phyloP scores from a whole-genome alignment of 2,888 invertebrate genomes.

The Coelinius sp. region DNA sequence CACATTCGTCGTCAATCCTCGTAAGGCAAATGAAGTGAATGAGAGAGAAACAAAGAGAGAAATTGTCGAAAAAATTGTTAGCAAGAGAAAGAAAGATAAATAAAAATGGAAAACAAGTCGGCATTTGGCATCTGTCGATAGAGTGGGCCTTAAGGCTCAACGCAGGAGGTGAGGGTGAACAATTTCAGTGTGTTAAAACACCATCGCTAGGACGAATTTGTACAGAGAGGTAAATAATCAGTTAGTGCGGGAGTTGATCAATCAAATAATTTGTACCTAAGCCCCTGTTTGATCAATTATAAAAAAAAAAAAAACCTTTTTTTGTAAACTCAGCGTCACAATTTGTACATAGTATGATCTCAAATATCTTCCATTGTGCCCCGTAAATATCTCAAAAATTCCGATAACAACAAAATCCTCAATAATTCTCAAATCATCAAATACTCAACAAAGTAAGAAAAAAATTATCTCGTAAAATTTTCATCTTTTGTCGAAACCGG shows the following conservation, averaged over 20 bases:
- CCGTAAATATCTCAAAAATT: not conserved
- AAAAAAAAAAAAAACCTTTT: not conserved
- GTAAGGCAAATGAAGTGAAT: not conserved
- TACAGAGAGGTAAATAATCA: not conserved
- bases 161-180: not conserved
- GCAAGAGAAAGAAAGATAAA: constrained; percentile 8
- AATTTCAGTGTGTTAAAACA: not conserved
- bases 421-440: not conserved
- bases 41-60: not conserved
- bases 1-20: not conserved
- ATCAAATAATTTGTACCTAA: not conserved
- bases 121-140: constrained; percentile 46
- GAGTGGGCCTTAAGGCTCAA: constrained; percentile 15
- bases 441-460: not conserved
- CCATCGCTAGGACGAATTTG: not conserved
- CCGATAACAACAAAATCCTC: not conserved
- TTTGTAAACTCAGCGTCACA: not conserved
- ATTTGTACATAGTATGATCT: not conserved
- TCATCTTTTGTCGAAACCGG: not conserved
- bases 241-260: not conserved
- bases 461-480: not conserved
- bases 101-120: constrained; percentile 42
- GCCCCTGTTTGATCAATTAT: not conserved
- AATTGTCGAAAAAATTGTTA: not conserved
- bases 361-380: not conserved